These are phyloP conservation scores for Chloroceryle amazona DNA, from an alignment of 2,797 vertebrate species.

Conservation along the genomic window DNA sequence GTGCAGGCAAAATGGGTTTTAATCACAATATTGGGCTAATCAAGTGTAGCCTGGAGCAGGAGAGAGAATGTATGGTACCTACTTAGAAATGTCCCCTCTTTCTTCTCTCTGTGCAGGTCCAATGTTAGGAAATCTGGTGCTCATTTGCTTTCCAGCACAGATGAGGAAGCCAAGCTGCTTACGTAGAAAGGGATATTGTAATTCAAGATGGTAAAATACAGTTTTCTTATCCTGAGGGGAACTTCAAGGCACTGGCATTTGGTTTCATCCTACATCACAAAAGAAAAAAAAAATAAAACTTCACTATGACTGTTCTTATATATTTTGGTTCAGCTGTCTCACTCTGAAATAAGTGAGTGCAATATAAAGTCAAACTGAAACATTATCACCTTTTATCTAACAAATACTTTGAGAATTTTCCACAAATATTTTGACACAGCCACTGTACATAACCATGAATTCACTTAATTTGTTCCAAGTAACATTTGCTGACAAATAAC, in stretches of 20 bases:
- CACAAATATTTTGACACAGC: not conserved
- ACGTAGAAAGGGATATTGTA: not conserved
- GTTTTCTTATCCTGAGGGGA: not conserved
- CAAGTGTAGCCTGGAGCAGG: not conserved
- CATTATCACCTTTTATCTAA: not conserved
- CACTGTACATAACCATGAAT: rapidly evolving
- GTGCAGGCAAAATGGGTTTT: not conserved
- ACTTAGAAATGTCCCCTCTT: not conserved
- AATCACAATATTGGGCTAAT: not conserved
- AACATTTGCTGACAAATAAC: not conserved
- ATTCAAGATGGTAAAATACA: not conserved
- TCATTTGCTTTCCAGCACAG: not conserved
- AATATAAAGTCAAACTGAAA: not conserved
- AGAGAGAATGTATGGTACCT: not conserved
- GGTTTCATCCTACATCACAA: not conserved
- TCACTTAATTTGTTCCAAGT: not conserved
- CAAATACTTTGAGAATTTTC: not conserved
- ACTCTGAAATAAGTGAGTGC: not conserved
- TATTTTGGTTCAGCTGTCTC: not conserved
- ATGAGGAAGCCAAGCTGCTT: not conserved
- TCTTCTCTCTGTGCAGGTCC: not conserved
- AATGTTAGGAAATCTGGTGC: not conserved
- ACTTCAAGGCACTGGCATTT: not conserved
- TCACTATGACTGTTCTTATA: not conserved
- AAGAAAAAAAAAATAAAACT: not conserved